Base-by-base conservation (phyloP, 2,797 vertebrate genomes). In the Gallirallus australis region DNA sequence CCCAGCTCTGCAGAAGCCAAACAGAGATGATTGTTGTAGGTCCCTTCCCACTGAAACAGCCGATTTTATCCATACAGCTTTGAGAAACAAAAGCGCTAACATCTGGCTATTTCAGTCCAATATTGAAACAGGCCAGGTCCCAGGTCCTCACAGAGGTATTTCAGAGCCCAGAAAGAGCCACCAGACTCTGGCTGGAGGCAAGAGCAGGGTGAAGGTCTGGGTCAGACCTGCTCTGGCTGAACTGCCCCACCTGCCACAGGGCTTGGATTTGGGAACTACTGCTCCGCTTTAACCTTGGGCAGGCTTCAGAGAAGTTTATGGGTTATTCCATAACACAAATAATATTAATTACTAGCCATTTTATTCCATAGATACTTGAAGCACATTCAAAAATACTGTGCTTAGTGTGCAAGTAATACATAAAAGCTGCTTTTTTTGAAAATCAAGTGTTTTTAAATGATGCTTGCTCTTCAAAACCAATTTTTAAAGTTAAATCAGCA, bases 401-500 rank as follows among this genome's bases (percentile, higher is more conserved):
- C 10, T 78, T 50, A 7, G 11, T 21, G 31, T 77, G 39, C n/a
- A 85, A 70, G 73, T 50, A 78, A 76, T 30, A n/a, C 11, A 39
- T 27, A 71, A 89, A 87, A 82, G 39, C 18, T 68, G 16, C 1
- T 3, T 0, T 1, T 2, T 6, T 27, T 80, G 76, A 57, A 78
- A 76, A 93, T 52, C 17, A 40, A 92, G 20, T 21, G n/a, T 5
- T 89, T 77, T 71, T 19, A 84, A 89, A 72, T 27, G 15, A 54
- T 52, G 24, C n/a, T 82, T 89, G 85, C 65, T 81, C 65, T 85
- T 76, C 71, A 70, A 82, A 93, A 64, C 25, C 73, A 28, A 70
- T 76, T 75, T 84, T 77, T 87, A 8, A 90, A 87, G 56, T 84
- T 80, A 89, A 95, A 87, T 80, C 56, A 85, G 57, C 23, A n/a